Evolutionary conservation across 2,113 vertebrate species (phyloP).

Genomic region (Etia nguti): DNA sequence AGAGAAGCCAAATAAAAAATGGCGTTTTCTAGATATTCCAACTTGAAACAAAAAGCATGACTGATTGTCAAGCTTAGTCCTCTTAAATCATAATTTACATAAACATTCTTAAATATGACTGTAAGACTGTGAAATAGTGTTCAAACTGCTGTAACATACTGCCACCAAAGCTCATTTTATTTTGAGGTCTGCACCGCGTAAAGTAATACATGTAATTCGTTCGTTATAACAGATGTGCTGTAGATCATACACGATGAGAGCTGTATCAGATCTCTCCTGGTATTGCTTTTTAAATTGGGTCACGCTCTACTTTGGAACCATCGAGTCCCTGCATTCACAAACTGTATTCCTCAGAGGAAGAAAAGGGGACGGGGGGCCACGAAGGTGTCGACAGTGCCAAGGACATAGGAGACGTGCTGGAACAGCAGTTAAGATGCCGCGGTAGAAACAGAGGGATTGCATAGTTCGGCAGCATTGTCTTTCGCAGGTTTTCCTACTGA

Average conservation of each 20-base stretch:
- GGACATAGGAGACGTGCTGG: neutral
- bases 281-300: constrained; percentile 45
- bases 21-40: neutral
- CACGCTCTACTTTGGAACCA: constrained; percentile 34
- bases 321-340: constrained; percentile 16
- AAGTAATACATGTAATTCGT: neutral
- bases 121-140: neutral
- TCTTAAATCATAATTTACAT: neutral
- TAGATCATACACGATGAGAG: neutral
- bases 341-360: neutral
- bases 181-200: constrained; percentile 7
- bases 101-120: neutral
- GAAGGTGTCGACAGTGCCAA: constrained; percentile 3
- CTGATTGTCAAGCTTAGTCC: constrained; percentile 45
- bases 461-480: constrained; percentile 44
- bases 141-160: neutral
- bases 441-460: constrained; percentile 40
- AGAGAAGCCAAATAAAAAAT: neutral
- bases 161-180: constrained; percentile 8
- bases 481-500: neutral
- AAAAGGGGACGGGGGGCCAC: neutral
- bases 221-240: constrained; percentile 5
- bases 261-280: constrained; percentile 16
- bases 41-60: neutral
- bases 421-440: neutral